Conservation (phyloP, 2,797 vertebrate genomes). For the Rachycentron canadum region DNA sequence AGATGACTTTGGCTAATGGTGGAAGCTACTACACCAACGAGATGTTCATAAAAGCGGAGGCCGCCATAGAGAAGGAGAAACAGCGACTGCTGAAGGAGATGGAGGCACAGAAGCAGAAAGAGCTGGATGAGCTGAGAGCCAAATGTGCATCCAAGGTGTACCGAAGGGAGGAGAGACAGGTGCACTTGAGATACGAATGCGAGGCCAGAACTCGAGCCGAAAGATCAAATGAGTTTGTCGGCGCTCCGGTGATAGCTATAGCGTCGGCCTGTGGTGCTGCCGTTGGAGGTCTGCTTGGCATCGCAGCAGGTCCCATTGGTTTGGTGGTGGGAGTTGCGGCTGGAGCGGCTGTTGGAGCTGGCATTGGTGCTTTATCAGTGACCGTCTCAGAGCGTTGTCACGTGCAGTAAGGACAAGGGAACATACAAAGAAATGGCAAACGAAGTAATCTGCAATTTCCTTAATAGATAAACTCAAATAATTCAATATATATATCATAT, state of each 20-base stretch:
- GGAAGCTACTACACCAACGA: slow-evolving; percentile 60
- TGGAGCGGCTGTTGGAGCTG: slow-evolving; percentile 58
- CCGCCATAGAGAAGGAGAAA: slow-evolving; percentile 63
- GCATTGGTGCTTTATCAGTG: slow-evolving; percentile 42
- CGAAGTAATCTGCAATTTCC: background rate
- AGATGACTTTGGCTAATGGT: slow-evolving; percentile 45
- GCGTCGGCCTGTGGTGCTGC: slow-evolving; percentile 44
- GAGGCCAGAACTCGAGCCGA: slow-evolving; percentile 57
- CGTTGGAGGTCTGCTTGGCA: slow-evolving; percentile 56
- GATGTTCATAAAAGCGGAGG: slow-evolving; percentile 66
- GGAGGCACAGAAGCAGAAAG: slow-evolving; percentile 29
- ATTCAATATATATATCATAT: background rate
- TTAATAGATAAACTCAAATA: no score
- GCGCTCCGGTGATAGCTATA: slow-evolving; percentile 8
- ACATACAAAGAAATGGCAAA: background rate
- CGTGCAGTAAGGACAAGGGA: slow-evolving; percentile 42
- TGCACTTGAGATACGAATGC: slow-evolving; percentile 46
- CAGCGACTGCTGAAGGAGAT: slow-evolving; percentile 50
- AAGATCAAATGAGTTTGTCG: slow-evolving; percentile 48
- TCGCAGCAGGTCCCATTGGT: slow-evolving; percentile 55
- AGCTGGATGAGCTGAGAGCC: slow-evolving; percentile 41
- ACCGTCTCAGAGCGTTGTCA: slow-evolving; percentile 41
- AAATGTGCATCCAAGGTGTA: background rate
- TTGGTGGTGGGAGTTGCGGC: slow-evolving; percentile 44
- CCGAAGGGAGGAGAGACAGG: slow-evolving; percentile 16